Evolutionary conservation across 1,140 invertebrate species (phyloP).

Genomic region (Pseudomyrmex gracilis): DNA sequence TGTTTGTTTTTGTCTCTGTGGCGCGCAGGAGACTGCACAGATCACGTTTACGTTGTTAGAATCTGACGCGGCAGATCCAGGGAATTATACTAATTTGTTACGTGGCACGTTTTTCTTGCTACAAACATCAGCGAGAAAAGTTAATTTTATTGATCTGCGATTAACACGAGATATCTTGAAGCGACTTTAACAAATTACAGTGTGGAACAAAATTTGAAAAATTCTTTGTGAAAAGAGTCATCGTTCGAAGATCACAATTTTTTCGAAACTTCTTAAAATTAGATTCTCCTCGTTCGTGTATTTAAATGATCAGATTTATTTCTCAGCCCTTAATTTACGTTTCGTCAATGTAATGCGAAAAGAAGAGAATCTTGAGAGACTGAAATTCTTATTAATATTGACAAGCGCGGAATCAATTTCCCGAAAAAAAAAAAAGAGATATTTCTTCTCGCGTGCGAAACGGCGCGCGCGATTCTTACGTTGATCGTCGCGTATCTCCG

Average conservation of each 20-base stretch:
- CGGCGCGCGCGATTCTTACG: slow-evolving; percentile 30
- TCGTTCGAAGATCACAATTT: background rate
- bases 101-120: too few species aligned
- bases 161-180: too few species aligned
- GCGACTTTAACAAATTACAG: too few species aligned
- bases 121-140: too few species aligned
- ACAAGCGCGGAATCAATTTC: slow-evolving; percentile 27
- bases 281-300: background rate
- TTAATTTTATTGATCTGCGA: too few species aligned
- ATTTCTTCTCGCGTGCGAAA: background rate
- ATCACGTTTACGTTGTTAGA: too few species aligned
- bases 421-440: background rate
- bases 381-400: background rate
- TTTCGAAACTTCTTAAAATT: background rate
- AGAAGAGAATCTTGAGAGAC: background rate
- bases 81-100: too few species aligned
- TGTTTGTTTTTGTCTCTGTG: too few species aligned
- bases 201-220: too few species aligned
- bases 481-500: slow-evolving; percentile 10
- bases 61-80: too few species aligned
- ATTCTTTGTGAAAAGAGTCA: too few species aligned
- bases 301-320: background rate
- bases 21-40: too few species aligned
- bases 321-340: background rate
- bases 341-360: background rate